Conservation (phyloP, 1,140 invertebrate species). For the Dinothrombium tinctorium region DNA sequence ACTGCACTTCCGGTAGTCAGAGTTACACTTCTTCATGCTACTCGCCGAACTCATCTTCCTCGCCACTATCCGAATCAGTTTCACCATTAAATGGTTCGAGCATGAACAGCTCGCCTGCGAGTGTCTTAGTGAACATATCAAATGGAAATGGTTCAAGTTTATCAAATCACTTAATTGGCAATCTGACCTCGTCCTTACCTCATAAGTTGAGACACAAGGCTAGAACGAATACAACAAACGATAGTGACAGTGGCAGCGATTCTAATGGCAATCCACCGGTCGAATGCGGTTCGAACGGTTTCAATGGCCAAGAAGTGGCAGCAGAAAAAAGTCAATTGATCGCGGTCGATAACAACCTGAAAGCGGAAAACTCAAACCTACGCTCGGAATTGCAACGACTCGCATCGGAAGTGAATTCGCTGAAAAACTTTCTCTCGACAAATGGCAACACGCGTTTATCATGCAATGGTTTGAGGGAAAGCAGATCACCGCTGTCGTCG, state of each 20-base stretch:
- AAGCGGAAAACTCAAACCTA: conserved; percentile 38
- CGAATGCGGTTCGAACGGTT: conserved; percentile 19
- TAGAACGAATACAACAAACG: conserved; percentile 43
- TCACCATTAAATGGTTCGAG: neutral
- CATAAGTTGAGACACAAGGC: conserved; percentile 74
- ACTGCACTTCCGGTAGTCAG: neutral
- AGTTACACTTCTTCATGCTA: neutral
- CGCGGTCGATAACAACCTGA: conserved; percentile 20
- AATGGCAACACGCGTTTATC: neutral
- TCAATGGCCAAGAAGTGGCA: conserved; percentile 20
- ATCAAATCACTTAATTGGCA: conserved; percentile 1
- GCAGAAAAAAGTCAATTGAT: conserved; percentile 10
- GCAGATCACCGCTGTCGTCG: too few species aligned
- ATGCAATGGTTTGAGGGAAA: too few species aligned
- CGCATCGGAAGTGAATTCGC: conserved; percentile 68
- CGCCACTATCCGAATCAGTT: neutral
- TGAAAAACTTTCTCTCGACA: conserved; percentile 28
- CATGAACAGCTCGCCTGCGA: neutral
- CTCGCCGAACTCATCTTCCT: conserved; percentile 6
- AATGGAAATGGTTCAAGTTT: conserved; percentile 8
- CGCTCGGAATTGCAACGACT: conserved; percentile 61
- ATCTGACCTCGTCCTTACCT: conserved; percentile 32
- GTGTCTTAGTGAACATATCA: conserved; percentile 6
- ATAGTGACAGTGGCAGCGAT: neutral
- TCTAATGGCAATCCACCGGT: conserved; percentile 31